Evolutionary conservation across 1,140 invertebrate species (phyloP).

Genomic region (Meloidogyne hapla): DNA sequence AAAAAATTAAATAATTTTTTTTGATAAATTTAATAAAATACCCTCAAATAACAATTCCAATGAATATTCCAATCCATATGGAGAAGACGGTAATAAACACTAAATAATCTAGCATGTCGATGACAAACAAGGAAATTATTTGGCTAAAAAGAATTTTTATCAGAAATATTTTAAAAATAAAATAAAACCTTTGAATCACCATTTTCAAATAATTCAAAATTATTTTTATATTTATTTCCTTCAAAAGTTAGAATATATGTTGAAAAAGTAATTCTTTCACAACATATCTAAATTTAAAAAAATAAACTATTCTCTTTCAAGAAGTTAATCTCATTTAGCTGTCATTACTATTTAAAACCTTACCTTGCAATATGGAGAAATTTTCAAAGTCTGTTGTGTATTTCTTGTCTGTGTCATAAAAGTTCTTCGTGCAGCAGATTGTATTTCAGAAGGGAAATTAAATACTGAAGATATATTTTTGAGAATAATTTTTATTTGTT

Average conservation of each 20-base stretch:
- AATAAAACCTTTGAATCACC: constrained; percentile 1
- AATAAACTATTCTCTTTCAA: no score
- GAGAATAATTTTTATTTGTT: background rate
- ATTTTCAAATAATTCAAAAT: background rate
- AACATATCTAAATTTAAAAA: background rate
- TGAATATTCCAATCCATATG: constrained; percentile 27
- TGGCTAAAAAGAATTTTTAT: background rate
- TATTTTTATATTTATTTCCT: background rate
- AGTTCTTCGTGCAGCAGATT: background rate
- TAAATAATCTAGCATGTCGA: background rate
- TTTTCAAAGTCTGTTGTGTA: background rate
- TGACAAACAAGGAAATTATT: constrained; percentile 1
- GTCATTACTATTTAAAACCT: no score
- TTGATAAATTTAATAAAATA: background rate
- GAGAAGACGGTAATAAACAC: background rate
- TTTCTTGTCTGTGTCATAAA: background rate
- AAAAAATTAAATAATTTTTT: background rate
- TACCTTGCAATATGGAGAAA: background rate
- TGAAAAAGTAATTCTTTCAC: background rate
- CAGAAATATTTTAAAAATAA: background rate
- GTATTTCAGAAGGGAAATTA: constrained; percentile 6
- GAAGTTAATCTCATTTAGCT: no score
- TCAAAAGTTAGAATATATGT: background rate
- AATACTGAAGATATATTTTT: constrained; percentile 6
- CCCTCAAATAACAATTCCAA: constrained; percentile 14